Base-by-base conservation (phyloP, 2,888 invertebrate genomes). In the Leptarthrus brevirostris region DNA sequence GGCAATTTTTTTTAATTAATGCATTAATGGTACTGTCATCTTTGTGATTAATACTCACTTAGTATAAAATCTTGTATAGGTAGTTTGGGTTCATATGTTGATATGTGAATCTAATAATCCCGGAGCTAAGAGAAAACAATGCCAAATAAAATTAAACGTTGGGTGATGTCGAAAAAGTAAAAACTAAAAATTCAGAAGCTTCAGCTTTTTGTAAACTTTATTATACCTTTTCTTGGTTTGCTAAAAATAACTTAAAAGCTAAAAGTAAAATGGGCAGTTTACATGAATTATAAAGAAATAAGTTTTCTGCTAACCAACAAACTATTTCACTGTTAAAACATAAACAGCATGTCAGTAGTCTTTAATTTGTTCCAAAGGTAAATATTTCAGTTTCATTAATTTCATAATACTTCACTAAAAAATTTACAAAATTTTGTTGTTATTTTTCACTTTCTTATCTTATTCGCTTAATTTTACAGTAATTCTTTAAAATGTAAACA, bases 401-500 rank as follows among this genome's bases (percentile, higher is more conserved):
- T 40, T 71, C 54, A 54, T 71, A 69, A 71, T 54, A 44, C 58
- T 58, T 72, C 47, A 72, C 72, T 72, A 72, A 47, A 72, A 72
- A 72, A 72, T 72, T 72, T 72, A 72, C 58, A 72, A 72, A 72
- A 72, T 44, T 72, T 72, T 72, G 24, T 72, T 58, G n/a, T 58
- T 47, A 8, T 69, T 69, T 49, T 40, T 71, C 12, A 40, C 40
- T 72, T 54, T 54, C 54, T 71, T 54, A 54, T 61, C 49, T 73
- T 69, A 61, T 61, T 20, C 72, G 20, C 52, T 53, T 77, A 74
- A 72, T 75, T 76, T 77, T 76, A 75, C 64, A 74, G 53, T 73
- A 64, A 49, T n/a, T n/a, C 76, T 75, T 74, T 73, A 34, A 73
- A 58, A 30, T 0, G 8, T 30, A 30, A 30, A 30, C 30, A 30